phyloP scores from a whole-genome alignment of 2,113 vertebrate species.

The Antechinus stuartii region DNA sequence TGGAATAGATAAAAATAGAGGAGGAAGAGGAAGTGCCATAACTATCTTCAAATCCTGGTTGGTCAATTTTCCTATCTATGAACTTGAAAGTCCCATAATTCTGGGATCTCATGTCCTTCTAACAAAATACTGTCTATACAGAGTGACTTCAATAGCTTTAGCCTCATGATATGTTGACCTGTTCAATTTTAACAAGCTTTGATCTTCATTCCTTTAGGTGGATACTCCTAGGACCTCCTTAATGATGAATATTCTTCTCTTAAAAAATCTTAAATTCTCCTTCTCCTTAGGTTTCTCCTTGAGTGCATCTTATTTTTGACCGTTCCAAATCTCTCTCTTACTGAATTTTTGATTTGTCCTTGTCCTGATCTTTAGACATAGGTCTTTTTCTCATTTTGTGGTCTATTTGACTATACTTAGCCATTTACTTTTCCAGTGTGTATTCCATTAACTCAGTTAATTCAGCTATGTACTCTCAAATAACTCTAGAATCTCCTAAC shows the following conservation, averaged over 20 bases:
- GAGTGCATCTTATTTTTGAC: background rate
- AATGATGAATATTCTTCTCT: background rate
- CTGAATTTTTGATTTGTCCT: background rate
- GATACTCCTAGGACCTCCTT: background rate
- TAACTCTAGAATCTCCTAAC: background rate
- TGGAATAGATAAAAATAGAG: no score
- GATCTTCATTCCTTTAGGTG: background rate
- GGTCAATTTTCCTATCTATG: background rate
- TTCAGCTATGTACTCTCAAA: background rate
- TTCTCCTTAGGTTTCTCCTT: background rate
- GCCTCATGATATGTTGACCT: background rate
- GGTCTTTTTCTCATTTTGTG: background rate
- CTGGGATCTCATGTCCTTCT: background rate
- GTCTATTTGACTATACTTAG: background rate
- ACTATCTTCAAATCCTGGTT: background rate
- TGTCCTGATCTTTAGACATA: background rate
- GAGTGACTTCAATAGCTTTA: background rate
- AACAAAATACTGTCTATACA: background rate
- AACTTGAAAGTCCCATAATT: background rate
- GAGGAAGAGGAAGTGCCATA: background rate
- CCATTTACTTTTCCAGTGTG: background rate
- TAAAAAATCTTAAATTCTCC: background rate
- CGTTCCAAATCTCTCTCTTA: background rate
- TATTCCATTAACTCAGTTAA: background rate
- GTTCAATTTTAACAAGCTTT: background rate